Evolutionary conservation across 2,797 vertebrate genomes (phyloP).

Genomic region (Cyclura pinguis): DNA sequence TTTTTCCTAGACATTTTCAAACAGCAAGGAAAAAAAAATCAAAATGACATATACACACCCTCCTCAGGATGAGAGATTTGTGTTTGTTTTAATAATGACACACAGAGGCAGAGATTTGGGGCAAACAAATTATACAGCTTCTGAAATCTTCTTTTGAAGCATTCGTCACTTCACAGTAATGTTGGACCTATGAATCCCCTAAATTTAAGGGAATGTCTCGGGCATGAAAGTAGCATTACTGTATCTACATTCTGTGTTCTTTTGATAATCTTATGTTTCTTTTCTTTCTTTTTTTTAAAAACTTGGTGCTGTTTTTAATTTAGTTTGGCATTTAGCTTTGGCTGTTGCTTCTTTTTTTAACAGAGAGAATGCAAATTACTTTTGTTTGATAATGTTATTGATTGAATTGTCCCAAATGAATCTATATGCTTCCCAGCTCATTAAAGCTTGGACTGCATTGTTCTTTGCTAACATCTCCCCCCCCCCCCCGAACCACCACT

Average conservation of each 20-base stretch:
- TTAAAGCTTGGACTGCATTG: neutral
- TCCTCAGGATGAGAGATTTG: neutral
- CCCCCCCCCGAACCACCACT: neutral
- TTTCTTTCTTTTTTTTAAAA: neutral
- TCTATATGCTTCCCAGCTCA: constrained; percentile 43
- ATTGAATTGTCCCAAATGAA: constrained; percentile 29
- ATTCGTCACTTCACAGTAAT: neutral
- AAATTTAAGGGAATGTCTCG: neutral
- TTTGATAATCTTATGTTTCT: constrained; percentile 36
- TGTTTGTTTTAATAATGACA: neutral
- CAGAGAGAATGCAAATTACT: constrained; percentile 40
- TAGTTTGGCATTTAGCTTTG: constrained; percentile 12
- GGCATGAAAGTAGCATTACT: neutral
- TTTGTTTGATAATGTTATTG: constrained; percentile 41
- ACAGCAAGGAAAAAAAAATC: neutral
- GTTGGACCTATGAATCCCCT: neutral
- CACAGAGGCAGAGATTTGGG: neutral
- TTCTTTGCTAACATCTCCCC: neutral
- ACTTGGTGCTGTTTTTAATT: neutral
- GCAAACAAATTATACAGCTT: neutral
- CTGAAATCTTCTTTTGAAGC: constrained; percentile 1
- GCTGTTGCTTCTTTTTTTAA: constrained; percentile 15
- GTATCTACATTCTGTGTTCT: neutral
- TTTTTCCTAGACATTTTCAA: neutral
- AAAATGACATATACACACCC: neutral